Evolutionary conservation across 2,113 vertebrate genomes (phyloP).

Genomic region (Isurus oxyrinchus): DNA sequence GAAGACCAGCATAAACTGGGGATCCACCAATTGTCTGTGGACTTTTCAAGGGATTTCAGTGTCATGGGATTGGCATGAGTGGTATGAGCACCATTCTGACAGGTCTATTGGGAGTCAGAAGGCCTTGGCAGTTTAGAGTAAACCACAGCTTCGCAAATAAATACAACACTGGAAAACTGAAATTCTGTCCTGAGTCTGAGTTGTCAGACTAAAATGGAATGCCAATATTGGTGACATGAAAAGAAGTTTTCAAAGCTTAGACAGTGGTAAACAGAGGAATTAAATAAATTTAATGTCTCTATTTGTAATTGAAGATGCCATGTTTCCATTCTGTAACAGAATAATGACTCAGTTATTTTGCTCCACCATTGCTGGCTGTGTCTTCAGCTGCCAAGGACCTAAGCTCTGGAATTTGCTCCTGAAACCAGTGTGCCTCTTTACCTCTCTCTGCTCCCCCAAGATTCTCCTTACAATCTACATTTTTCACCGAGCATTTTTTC

Average conservation of each 20-base stretch:
- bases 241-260: not conserved
- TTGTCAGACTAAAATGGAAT: not conserved
- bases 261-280: not conserved
- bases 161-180: not conserved
- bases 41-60: not conserved
- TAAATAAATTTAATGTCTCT: not conserved
- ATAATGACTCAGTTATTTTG: not conserved
- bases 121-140: not conserved
- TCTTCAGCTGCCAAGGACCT: not conserved
- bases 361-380: not conserved
- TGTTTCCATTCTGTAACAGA: not conserved
- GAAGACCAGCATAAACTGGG: not conserved
- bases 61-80: not conserved
- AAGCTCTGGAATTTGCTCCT: not conserved
- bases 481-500: not conserved
- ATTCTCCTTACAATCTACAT: not conserved
- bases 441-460: not conserved
- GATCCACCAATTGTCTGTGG: not conserved
- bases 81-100: not conserved
- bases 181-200: not conserved
- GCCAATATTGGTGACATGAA: not conserved
- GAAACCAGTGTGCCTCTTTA: not conserved
- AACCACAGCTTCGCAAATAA: not conserved
- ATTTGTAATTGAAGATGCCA: not conserved
- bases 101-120: not conserved